Base-by-base conservation (phyloP, 1,140 invertebrate species). In the Plodia interpunctella region DNA sequence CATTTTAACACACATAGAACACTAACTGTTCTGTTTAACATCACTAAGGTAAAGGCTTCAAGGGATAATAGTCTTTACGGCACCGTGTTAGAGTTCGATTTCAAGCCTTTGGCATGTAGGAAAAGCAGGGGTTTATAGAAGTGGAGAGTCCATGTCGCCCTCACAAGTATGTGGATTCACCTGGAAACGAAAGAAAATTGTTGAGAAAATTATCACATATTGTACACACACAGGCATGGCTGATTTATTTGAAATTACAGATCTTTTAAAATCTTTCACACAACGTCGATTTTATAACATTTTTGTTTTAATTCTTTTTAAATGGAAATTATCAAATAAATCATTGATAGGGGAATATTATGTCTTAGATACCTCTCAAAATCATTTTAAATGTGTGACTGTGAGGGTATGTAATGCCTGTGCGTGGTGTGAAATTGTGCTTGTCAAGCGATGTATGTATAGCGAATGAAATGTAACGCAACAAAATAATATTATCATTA, bases 131-230 rank as follows among this genome's bases (percentile, higher is more conserved):
- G 68, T 76, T 67, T 79, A 75, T 73, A 75, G 71, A 75, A 69
- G 72, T 58, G 55, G 70, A 62, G 64, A 74, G 67, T 68, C 63
- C 65, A 73, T 72, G 76, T 67, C 75, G 81, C 74, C 78, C 74
- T 90, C 90, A 90, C 90, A 90, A 82, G 80, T 90, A 90, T 66
- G 88, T 90, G 57, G 90, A 90, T 86, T 90, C 90, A 88, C 90
- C 90, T 90, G 90, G 74, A 90, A 90, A 78, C 79, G 72, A 65
- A 80, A 85, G 72, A 87, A 77, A 78, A 6, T 5, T 2, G 13
- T n/a, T 44, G 38, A 44, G 15, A 15, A 15, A 15, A 44, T 44
- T 15, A 10, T 44, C 38, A 15, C 9, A 10, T 15, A 17, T 3
- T 44, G 3, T n/a, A 15, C 38, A 49, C 59, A 62, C n/a, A 65